phyloP scores from a whole-genome alignment of 2,113 vertebrate genomes.

The Austrofundulus limnaeus region DNA sequence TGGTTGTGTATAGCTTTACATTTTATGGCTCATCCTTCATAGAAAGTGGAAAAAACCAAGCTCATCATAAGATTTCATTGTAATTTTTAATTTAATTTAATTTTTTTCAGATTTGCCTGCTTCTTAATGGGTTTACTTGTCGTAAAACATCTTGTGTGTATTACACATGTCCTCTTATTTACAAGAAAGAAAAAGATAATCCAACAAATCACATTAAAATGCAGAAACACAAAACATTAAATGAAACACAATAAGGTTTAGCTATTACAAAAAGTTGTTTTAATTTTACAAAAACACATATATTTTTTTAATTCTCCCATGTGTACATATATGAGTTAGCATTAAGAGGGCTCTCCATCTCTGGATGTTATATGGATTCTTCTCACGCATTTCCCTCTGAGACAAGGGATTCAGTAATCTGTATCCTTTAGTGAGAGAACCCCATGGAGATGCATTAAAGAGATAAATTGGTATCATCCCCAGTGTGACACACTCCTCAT shows the following conservation, averaged over 20 bases:
- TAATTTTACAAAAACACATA: conserved; percentile 4
- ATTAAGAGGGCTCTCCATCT: conserved; percentile 61
- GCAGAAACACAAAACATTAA: not conserved
- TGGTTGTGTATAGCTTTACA: conserved; percentile 46
- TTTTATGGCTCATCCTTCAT: conserved; percentile 50
- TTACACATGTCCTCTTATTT: not conserved
- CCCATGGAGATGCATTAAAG: conserved; percentile 85
- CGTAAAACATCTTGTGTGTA: not conserved
- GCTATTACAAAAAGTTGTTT: not conserved
- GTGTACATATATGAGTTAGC: no score
- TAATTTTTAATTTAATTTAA: no score
- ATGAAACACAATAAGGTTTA: not conserved
- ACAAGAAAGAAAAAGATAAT: not conserved
- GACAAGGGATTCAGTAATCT: conserved; percentile 80
- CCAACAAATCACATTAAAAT: not conserved
- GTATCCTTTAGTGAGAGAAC: conserved; percentile 82
- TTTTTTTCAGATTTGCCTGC: conserved; percentile 19
- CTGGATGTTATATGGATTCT: conserved; percentile 72
- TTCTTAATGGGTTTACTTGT: conserved; percentile 3
- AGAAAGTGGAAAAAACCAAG: conserved; percentile 45
- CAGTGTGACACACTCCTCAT: conserved; percentile 83
- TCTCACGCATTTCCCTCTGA: conserved; percentile 76
- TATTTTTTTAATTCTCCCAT: conserved; percentile 7
- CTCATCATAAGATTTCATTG: conserved; percentile 39
- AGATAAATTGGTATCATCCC: conserved; percentile 86